Evolutionary conservation across 2,113 vertebrate species (phyloP).

Genomic region (Antidorcas marsupialis): DNA sequence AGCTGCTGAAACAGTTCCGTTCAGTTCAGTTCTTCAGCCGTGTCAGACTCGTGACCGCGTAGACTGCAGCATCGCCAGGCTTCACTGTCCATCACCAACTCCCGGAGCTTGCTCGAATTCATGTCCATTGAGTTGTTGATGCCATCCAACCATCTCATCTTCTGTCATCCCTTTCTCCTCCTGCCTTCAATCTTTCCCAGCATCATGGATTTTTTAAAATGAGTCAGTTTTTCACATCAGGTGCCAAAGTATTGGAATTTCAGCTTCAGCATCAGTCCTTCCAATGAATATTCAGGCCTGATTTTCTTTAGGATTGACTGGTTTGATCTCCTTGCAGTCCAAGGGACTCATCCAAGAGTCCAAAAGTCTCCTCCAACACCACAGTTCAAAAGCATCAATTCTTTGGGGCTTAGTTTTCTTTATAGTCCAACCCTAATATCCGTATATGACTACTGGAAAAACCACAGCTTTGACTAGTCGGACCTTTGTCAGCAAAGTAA

Average conservation of each 20-base stretch:
- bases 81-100: neutral
- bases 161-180: neutral
- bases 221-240: neutral
- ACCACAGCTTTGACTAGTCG: neutral
- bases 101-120: neutral
- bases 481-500: neutral
- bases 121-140: neutral
- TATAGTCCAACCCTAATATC: neutral
- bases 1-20: neutral
- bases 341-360: neutral
- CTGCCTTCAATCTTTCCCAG: neutral
- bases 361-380: neutral
- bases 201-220: neutral
- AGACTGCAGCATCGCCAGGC: neutral
- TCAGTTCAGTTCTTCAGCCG: neutral
- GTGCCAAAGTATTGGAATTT: neutral
- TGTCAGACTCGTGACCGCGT: accelerated
- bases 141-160: neutral
- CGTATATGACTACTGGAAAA: neutral
- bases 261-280: neutral
- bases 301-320: neutral
- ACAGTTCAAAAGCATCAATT: neutral
- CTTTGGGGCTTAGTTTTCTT: neutral
- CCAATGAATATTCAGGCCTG: neutral
- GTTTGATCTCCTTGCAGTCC: neutral